Evolutionary conservation across 2,797 vertebrate species (phyloP).

Genomic region (Rhynchotus rufescens): DNA sequence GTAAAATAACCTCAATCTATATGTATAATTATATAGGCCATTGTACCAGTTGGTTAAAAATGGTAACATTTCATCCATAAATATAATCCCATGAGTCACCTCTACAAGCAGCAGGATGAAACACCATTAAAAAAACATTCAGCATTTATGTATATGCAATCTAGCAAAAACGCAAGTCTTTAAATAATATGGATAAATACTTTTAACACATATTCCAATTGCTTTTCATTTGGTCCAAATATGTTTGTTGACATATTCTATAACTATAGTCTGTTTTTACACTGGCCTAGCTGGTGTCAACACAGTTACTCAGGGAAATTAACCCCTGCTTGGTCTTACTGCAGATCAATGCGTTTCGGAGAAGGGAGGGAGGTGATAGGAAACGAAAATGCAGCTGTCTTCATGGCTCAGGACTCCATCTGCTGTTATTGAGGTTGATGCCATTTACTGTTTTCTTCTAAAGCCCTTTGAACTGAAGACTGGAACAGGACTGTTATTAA

Average conservation of each 20-base stretch:
- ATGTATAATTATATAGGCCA: rapidly evolving
- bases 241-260: background rate
- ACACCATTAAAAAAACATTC: background rate
- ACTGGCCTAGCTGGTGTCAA: background rate
- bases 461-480: background rate
- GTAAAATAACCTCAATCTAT: background rate
- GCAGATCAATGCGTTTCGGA: background rate
- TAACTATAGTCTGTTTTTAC: background rate
- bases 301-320: background rate
- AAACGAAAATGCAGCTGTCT: background rate
- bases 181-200: background rate
- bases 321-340: background rate
- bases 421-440: background rate
- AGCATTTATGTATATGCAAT: background rate
- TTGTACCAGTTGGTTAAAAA: background rate
- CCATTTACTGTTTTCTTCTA: background rate
- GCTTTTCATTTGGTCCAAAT: background rate
- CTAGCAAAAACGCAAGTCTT: background rate
- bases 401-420: background rate
- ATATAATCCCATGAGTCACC: background rate
- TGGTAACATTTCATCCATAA: rapidly evolving
- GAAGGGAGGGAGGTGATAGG: background rate
- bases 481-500: background rate
- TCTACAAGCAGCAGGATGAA: background rate
- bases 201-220: background rate